These are phyloP conservation scores for Busseola fusca DNA, from an alignment of 2,888 invertebrate species.

Conservation along the genomic window DNA sequence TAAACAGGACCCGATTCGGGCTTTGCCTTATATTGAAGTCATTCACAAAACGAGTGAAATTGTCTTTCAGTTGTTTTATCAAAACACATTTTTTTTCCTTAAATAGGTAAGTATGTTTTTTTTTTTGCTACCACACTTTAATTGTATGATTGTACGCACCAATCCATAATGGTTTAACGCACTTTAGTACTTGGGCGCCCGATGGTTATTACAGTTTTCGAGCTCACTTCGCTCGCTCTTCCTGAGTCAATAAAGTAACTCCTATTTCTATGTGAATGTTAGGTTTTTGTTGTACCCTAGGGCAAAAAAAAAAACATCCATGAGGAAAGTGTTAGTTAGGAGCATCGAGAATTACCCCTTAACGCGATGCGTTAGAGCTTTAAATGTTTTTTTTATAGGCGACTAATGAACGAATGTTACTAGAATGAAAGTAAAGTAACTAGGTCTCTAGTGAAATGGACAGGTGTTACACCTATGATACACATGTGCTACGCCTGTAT, in stretches of 20 bases:
- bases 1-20: neutral
- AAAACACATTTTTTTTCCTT: neutral
- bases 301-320: neutral
- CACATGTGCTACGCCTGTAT: neutral
- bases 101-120: neutral
- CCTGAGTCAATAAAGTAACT: neutral
- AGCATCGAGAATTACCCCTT: neutral
- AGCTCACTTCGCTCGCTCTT: neutral
- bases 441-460: neutral
- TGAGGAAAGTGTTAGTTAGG: neutral
- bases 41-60: neutral
- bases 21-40: neutral
- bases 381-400: neutral
- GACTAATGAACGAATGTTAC: neutral
- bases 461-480: neutral
- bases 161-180: no score
- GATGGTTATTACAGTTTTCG: neutral
- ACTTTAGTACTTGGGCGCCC: neutral
- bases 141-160: no score
- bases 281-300: neutral
- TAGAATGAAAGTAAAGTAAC: no score
- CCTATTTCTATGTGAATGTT: neutral
- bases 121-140: neutral
- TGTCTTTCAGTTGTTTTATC: neutral
- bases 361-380: neutral